Evolutionary conservation across 1,140 invertebrate species (phyloP).

Genomic region (Acromyrmex echinatior): DNA sequence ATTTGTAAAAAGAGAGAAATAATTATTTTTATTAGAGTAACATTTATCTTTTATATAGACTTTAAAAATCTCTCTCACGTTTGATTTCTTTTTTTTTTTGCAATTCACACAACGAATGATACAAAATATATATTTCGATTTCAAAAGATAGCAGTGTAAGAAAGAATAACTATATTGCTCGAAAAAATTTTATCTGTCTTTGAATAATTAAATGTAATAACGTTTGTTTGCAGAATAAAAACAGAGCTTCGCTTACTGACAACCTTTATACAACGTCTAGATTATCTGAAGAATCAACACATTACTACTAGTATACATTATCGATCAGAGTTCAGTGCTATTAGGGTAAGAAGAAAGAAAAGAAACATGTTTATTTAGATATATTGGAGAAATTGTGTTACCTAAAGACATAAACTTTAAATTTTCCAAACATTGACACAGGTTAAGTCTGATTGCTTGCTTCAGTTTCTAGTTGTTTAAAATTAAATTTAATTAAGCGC

Average conservation of each 20-base stretch:
- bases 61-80: not conserved
- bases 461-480: not conserved
- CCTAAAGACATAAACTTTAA: not conserved
- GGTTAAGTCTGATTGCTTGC: not conserved
- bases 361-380: not conserved
- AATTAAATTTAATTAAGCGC: not conserved
- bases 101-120: not conserved
- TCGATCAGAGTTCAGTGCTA: not conserved
- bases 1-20: not conserved
- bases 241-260: not conserved
- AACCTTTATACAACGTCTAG: not conserved
- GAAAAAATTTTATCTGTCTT: not conserved
- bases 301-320: no score
- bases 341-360: not conserved
- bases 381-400: not conserved
- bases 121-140: not conserved
- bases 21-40: not conserved
- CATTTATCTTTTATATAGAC: not conserved
- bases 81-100: not conserved
- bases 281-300: not conserved
- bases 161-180: not conserved
- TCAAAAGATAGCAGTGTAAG: no score
- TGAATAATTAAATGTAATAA: not conserved
- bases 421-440: not conserved
- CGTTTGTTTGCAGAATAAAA: not conserved